Base-by-base conservation (phyloP, 2,888 invertebrate genomes). In the Acanthopleura granulata region DNA sequence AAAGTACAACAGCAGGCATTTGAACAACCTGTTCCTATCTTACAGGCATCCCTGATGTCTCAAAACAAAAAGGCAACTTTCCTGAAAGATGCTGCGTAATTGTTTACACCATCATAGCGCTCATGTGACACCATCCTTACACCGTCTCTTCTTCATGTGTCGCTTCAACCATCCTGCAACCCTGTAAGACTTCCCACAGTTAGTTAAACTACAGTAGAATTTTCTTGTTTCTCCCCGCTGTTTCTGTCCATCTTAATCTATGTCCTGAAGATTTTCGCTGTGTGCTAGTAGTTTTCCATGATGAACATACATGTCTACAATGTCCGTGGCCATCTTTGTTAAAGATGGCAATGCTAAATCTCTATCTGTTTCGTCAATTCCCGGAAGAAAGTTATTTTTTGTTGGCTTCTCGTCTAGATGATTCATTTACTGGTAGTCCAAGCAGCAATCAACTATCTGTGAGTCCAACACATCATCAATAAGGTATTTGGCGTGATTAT, bases 401-500 rank as follows among this genome's bases (percentile, higher is more conserved):
- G 30, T 40, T 1, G 71, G 71, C 6, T 40, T 49, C 50, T 16
- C 30, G n/a, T 71, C 40, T 1, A 71, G 18, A 49, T 40, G 14
- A 14, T 71, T 49, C 71, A 71, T 49, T 18, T n/a, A 9, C 4
- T 30, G 30, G 49, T 29, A 18, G n/a, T 40, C 14, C 71, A 71
- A 49, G 25, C n/a, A 16, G 30, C 71, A 22, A 49, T 49, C 71
- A 49, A 71, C 49, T 16, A 71, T 71, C 3, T 71, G 71, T 4
- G 71, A 18, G 30, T 71, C 71, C 18, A 71, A 27, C 18, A 49
- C 50, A 71, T 71, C 71, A 49, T 71, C 71, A 49, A 71, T 27
- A 49, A 71, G 30, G 25, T 71, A 3, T 30, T 27, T 71, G 16
- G 49, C 40, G 4, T 40, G 18, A 71, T 71, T 49, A 27, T 71